These are phyloP conservation scores for Alligator sinensis DNA, from an alignment of 2,113 vertebrate genomes.

Conservation along the genomic window DNA sequence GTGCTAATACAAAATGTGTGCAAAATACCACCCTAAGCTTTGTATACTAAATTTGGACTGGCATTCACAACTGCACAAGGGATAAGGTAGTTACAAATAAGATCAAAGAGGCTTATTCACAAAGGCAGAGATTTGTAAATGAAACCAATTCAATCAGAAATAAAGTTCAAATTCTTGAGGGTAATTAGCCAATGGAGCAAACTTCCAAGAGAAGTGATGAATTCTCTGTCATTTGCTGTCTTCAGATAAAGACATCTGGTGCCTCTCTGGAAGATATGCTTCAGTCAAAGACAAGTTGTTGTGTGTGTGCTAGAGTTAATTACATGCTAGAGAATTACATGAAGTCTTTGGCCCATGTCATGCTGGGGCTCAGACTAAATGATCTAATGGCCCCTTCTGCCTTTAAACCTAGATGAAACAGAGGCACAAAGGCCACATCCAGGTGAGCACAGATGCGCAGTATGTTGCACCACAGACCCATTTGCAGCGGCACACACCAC, in stretches of 20 bases:
- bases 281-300: not conserved
- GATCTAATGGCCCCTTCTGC: not conserved
- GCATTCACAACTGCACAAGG: not conserved
- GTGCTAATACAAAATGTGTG: not conserved
- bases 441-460: too few relatives aligned
- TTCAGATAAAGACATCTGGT: not conserved
- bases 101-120: not conserved
- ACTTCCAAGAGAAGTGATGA: not conserved
- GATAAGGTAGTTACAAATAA: not conserved
- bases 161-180: not conserved
- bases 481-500: too few relatives aligned
- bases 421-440: not conserved
- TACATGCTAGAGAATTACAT: not conserved
- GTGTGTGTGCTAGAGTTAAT: not conserved
- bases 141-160: not conserved
- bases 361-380: not conserved
- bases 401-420: not conserved
- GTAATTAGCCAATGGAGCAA: not conserved
- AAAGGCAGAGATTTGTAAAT: not conserved
- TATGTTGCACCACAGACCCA: too few relatives aligned
- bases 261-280: not conserved
- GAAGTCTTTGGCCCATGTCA: not conserved
- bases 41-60: not conserved
- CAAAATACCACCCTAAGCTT: constrained; percentile 3
- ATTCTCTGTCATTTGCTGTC: not conserved